These are phyloP conservation scores for Euthynnus affinis DNA, from an alignment of 2,797 vertebrate genomes.

Conservation along the genomic window DNA sequence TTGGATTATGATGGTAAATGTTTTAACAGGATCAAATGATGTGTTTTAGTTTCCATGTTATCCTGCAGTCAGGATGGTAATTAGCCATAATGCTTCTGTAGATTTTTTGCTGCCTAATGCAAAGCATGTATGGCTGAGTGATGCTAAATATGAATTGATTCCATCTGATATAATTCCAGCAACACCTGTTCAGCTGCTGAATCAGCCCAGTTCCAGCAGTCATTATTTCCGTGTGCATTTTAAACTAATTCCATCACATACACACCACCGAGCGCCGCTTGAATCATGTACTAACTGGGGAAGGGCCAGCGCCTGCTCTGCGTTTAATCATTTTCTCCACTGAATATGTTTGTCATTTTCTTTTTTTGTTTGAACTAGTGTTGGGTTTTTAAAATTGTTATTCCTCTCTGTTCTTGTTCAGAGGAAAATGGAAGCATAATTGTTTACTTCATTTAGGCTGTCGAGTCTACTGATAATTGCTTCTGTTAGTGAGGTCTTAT, in stretches of 20 bases:
- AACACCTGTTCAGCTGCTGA: slow-evolving; percentile 56
- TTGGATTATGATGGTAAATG: background rate
- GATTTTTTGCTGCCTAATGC: slow-evolving; percentile 19
- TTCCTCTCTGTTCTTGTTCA: slow-evolving; percentile 14
- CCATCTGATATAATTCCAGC: slow-evolving; percentile 43
- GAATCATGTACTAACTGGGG: background rate
- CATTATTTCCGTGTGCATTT: slow-evolving; percentile 33
- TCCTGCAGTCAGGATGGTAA: slow-evolving; percentile 33
- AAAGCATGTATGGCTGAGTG: slow-evolving; percentile 11
- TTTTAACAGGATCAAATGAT: slow-evolving; percentile 26
- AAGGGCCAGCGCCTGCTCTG: background rate
- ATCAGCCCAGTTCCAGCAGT: slow-evolving; percentile 38
- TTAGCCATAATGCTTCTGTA: slow-evolving; percentile 11
- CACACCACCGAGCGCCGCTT: slow-evolving; percentile 2
- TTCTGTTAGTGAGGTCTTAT: slow-evolving; percentile 13
- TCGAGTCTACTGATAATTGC: slow-evolving; percentile 27
- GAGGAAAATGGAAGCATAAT: slow-evolving; percentile 26
- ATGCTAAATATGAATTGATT: slow-evolving; percentile 49
- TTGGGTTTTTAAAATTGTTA: slow-evolving; percentile 28
- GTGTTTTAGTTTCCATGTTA: background rate
- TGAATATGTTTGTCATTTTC: background rate
- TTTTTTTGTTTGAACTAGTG: background rate
- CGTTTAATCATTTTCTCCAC: slow-evolving; percentile 33
- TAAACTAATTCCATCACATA: slow-evolving; percentile 30
- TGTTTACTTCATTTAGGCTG: slow-evolving; percentile 38